Evolutionary conservation across 1,140 invertebrate genomes (phyloP).

Genomic region (Drosophila paulistorum): DNA sequence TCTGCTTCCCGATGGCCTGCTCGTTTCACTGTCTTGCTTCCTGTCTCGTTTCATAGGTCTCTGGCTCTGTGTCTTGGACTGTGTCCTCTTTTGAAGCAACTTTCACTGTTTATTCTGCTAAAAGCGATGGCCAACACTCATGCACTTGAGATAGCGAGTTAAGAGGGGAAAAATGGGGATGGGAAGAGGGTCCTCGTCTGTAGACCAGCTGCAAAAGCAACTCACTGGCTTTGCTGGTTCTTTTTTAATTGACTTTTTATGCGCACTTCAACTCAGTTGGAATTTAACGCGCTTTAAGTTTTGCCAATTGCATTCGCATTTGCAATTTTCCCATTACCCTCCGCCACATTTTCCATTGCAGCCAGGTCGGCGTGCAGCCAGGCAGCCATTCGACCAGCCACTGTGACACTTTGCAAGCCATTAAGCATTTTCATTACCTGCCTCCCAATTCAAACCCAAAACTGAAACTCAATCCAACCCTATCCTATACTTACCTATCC

Average conservation of each 20-base stretch:
- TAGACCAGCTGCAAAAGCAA: slow-evolving; percentile 76
- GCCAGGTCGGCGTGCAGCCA: slow-evolving; percentile 55
- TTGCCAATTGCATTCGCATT: slow-evolving; percentile 52
- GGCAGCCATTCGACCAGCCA: slow-evolving; percentile 31
- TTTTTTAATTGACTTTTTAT: slow-evolving; percentile 79
- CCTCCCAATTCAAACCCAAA: slow-evolving; percentile 24
- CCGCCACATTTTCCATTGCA: slow-evolving; percentile 42
- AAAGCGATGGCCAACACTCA: slow-evolving; percentile 78
- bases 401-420: slow-evolving; percentile 80
- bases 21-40: slow-evolving; percentile 8
- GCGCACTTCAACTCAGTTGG: slow-evolving; percentile 63
- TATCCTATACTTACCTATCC: background rate
- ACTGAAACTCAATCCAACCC: background rate
- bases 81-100: slow-evolving; percentile 75
- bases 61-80: slow-evolving; percentile 24
- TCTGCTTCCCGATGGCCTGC: background rate
- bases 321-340: slow-evolving; percentile 22
- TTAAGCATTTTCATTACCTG: slow-evolving; percentile 81
- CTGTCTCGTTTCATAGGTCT: slow-evolving; percentile 36
- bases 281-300: slow-evolving; percentile 80
- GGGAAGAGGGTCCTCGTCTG: slow-evolving; percentile 42
- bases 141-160: slow-evolving; percentile 62
- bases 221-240: slow-evolving; percentile 26
- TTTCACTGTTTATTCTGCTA: slow-evolving; percentile 81
- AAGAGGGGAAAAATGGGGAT: slow-evolving; percentile 28